phyloP scores from a whole-genome alignment of 2,797 vertebrate genomes.

The Remorina albescens region DNA sequence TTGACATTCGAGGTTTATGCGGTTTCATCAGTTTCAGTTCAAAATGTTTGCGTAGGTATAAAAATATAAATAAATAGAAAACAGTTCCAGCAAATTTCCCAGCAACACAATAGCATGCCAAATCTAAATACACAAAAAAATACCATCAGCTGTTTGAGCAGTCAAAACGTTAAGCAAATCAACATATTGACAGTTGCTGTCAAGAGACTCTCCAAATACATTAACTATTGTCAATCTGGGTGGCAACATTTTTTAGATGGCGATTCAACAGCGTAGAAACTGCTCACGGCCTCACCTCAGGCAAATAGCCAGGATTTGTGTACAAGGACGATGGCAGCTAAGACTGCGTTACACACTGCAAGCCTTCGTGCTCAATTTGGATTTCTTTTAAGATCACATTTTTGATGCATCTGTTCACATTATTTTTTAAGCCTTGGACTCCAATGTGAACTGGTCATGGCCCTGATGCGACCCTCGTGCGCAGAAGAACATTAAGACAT shows the following conservation, averaged over 20 bases:
- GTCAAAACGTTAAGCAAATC: not conserved
- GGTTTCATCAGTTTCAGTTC: no score
- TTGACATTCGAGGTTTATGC: conserved; percentile 3
- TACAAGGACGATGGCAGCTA: conserved; percentile 39
- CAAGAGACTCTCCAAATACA: not conserved
- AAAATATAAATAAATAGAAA: no score
- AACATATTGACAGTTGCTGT: not conserved
- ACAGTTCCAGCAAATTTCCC: not conserved
- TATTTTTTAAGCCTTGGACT: no score
- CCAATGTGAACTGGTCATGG: no score
- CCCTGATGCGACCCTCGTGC: no score
- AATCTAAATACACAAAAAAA: not conserved
- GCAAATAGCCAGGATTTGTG: conserved; percentile 36
- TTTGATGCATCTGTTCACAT: no score
- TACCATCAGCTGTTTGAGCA: not conserved
- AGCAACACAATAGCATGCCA: not conserved
- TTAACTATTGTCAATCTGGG: not conserved
- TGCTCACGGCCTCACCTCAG: conserved; percentile 59
- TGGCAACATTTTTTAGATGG: conserved; percentile 17
- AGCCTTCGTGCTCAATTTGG: no score
- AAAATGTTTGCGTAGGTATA: not conserved
- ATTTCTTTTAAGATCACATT: no score
- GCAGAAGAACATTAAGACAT: no score
- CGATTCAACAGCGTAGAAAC: conserved; percentile 38
- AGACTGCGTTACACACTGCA: no score